Evolutionary conservation across 2,888 invertebrate genomes (phyloP).

Genomic region (Andrena haemorrhoa): DNA sequence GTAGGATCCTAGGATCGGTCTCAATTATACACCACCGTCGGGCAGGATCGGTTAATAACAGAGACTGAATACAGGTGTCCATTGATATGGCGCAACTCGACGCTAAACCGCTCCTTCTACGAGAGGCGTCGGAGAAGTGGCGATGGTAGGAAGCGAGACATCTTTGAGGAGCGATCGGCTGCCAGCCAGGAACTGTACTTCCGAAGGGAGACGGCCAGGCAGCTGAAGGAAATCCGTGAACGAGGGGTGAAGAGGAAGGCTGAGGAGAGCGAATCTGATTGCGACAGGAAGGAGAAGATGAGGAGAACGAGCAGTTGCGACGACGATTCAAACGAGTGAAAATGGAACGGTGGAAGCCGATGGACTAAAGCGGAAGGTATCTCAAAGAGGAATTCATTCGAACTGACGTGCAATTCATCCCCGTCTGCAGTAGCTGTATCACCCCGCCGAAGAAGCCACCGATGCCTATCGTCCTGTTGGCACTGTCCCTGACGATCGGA

Average conservation of each 20-base stretch:
- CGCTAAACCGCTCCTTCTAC: slow-evolving; percentile 30
- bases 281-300: not conserved
- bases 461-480: slow-evolving; percentile 73
- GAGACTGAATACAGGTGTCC: not conserved
- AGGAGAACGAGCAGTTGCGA: not conserved
- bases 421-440: slow-evolving; percentile 77
- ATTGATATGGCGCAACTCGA: not conserved
- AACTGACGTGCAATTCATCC: slow-evolving; percentile 83
- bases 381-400: not conserved
- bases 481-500: slow-evolving; percentile 66
- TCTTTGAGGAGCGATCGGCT: slow-evolving; percentile 78
- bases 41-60: too few relatives aligned
- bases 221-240: slow-evolving; percentile 70
- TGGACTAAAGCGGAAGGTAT: too few relatives aligned
- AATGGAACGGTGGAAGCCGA: not conserved
- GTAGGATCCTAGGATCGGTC: not conserved
- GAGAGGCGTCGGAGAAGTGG: slow-evolving; percentile 78
- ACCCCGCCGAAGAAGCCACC: slow-evolving; percentile 82
- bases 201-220: slow-evolving; percentile 76
- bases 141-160: slow-evolving; percentile 78
- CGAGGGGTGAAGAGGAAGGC: slow-evolving; percentile 18
- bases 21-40: not conserved
- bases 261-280: not conserved
- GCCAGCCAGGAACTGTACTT: slow-evolving; percentile 81
- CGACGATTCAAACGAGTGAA: not conserved